These are phyloP conservation scores for Diaprepes abbreviatus DNA, from an alignment of 2,888 invertebrate species.

Conservation along the genomic window DNA sequence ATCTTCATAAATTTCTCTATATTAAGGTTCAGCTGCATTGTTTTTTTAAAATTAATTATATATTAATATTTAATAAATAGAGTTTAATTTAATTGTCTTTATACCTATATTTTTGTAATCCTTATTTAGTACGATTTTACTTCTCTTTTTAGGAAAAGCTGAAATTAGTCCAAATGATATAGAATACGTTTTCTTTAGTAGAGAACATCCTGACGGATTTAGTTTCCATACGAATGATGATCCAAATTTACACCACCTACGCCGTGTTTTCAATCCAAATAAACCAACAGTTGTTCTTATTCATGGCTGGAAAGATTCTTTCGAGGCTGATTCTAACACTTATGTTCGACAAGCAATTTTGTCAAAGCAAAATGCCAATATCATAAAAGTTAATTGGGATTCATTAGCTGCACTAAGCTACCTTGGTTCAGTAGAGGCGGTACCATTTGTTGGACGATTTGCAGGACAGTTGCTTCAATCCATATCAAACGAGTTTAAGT, in stretches of 20 bases:
- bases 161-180: slow-evolving; percentile 24
- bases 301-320: slow-evolving; percentile 43
- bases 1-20: too few relatives aligned
- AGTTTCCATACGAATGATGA: slow-evolving; percentile 17
- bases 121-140: too few relatives aligned
- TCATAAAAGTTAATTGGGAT: slow-evolving; percentile 45
- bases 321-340: slow-evolving; percentile 40
- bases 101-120: slow-evolving; percentile 11
- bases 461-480: slow-evolving; percentile 26
- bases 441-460: slow-evolving; percentile 29
- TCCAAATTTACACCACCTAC: slow-evolving; percentile 6
- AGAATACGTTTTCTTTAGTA: slow-evolving; percentile 37
- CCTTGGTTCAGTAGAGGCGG: slow-evolving; percentile 17
- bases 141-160: not conserved
- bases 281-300: slow-evolving; percentile 37
- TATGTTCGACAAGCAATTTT: slow-evolving; percentile 39
- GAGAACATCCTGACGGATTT: slow-evolving; percentile 21
- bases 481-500: slow-evolving; percentile 25
- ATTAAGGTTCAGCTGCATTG: too few relatives aligned
- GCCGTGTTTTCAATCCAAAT: slow-evolving; percentile 28
- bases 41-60: not conserved
- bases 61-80: not conserved
- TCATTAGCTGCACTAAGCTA: slow-evolving; percentile 30
- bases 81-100: not conserved
- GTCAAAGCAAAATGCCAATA: slow-evolving; percentile 36